Evolutionary conservation across 2,113 vertebrate species (phyloP).

Genomic region (Dicaeum eximium): DNA sequence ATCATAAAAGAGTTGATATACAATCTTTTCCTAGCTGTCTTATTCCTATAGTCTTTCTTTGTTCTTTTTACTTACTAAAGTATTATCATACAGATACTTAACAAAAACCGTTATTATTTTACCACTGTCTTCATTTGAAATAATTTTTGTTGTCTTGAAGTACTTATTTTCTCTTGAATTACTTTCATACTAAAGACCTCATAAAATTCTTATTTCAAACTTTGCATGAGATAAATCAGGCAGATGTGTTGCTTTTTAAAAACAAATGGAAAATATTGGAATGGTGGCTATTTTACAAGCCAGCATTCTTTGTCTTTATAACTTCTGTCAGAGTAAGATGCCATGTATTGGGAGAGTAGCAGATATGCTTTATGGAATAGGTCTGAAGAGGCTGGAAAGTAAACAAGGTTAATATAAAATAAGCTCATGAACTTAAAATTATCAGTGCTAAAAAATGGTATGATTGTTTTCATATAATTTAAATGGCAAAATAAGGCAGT

Average conservation of each 20-base stretch:
- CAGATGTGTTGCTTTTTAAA: neutral
- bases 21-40: neutral
- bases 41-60: neutral
- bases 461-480: neutral
- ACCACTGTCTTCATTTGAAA: neutral
- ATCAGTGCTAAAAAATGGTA: neutral
- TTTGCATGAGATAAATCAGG: neutral
- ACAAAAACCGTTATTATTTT: neutral
- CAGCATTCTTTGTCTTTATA: neutral
- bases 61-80: neutral
- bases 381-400: neutral
- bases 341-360: neutral
- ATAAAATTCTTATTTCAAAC: neutral
- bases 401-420: neutral
- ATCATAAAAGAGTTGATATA: neutral
- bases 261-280: neutral
- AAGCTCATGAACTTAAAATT: neutral
- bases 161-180: neutral
- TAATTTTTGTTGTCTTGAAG: neutral
- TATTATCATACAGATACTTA: neutral
- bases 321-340: neutral
- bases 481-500: neutral
- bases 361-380: neutral
- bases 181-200: neutral
- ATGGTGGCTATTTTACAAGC: neutral